These are phyloP conservation scores for Cephus sareptanus DNA, from an alignment of 2,888 invertebrate genomes.

Conservation along the genomic window DNA sequence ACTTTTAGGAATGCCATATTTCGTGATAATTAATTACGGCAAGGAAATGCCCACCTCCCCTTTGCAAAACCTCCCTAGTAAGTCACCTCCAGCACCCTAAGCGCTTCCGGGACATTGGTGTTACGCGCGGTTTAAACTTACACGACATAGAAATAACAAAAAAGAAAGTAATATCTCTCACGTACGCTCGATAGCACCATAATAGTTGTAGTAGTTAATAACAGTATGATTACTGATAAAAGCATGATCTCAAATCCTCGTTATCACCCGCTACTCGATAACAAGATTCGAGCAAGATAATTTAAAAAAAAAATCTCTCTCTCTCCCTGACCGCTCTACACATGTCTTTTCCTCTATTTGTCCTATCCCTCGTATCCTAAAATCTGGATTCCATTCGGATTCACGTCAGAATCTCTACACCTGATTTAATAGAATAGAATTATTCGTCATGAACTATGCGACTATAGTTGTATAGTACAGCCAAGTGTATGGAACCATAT, in stretches of 20 bases:
- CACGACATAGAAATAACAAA: slow-evolving; percentile 14
- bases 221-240: neutral
- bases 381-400: neutral
- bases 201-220: neutral
- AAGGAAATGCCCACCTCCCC: neutral
- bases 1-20: neutral
- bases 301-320: neutral
- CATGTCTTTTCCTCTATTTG: neutral
- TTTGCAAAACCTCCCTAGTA: neutral
- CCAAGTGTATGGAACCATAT: neutral
- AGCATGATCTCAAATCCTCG: neutral
- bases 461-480: neutral
- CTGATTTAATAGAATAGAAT: neutral
- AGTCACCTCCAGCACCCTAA: neutral
- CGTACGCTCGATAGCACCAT: slow-evolving; percentile 27
- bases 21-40: neutral
- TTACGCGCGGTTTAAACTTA: neutral
- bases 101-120: neutral
- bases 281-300: neutral
- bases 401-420: too few relatives aligned
- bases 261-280: neutral
- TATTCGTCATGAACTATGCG: neutral
- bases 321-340: neutral
- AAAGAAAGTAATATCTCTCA: slow-evolving; percentile 12
- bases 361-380: neutral